phyloP scores from a whole-genome alignment of 2,113 vertebrate genomes.

The Piaya cayana region DNA sequence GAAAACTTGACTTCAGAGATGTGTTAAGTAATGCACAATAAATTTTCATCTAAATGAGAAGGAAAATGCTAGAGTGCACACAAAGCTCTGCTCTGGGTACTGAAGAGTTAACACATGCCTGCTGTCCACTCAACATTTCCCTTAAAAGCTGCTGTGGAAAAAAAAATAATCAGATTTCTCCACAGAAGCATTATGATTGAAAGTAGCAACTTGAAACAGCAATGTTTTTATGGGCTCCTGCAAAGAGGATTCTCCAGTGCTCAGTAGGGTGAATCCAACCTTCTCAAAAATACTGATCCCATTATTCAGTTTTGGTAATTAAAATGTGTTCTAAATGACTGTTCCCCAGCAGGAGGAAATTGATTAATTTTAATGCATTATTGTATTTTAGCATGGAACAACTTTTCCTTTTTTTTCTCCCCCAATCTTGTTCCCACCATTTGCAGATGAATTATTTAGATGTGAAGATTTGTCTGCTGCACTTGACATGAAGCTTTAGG shows the following conservation, averaged over 20 bases:
- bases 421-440: neutral
- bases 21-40: neutral
- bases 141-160: constrained; percentile 14
- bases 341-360: constrained; percentile 49
- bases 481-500: neutral
- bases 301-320: constrained; percentile 44
- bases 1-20: neutral
- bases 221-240: constrained; percentile 28
- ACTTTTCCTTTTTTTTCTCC: neutral
- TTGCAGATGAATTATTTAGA: constrained; percentile 64
- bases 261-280: constrained; percentile 29
- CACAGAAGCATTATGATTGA: constrained; percentile 28
- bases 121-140: neutral
- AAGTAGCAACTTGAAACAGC: constrained; percentile 2
- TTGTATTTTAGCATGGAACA: constrained; percentile 51
- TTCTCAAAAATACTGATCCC: constrained; percentile 40
- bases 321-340: constrained; percentile 59
- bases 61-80: neutral
- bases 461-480: constrained; percentile 40
- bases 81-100: neutral
- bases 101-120: neutral
- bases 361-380: constrained; percentile 63
- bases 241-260: constrained; percentile 30
- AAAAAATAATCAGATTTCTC: neutral
- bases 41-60: neutral